Evolutionary conservation across 92 coral and sea anemone species (phyloP).

Genomic region (Anthopleura xanthogrammica): DNA sequence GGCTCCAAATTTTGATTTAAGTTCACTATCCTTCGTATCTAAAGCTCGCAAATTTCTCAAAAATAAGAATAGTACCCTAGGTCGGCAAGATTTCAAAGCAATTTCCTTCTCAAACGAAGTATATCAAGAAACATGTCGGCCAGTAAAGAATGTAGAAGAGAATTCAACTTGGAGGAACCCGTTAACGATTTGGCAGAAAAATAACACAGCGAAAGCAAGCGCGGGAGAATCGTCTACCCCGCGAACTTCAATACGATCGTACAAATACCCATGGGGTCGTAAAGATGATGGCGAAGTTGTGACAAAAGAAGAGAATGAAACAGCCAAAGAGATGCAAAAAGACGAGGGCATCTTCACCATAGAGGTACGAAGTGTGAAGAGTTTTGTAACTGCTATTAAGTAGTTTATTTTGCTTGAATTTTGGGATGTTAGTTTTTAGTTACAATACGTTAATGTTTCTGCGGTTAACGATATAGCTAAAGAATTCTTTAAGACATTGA

Average conservation of each 20-base stretch:
- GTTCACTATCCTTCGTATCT: constrained; percentile 48
- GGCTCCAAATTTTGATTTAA: constrained; percentile 37
- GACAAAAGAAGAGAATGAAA: constrained; percentile 1
- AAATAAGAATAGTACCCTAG: constrained; percentile 37
- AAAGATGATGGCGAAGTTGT: constrained; percentile 11
- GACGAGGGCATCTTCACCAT: constrained; percentile 56
- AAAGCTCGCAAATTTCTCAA: constrained; percentile 61
- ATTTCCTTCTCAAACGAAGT: constrained; percentile 48
- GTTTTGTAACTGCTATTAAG: not conserved
- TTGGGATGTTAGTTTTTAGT: not conserved
- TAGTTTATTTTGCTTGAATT: not conserved
- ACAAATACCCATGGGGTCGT: constrained; percentile 27
- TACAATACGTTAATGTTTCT: not conserved
- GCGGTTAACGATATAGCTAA: not conserved
- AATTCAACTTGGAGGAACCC: constrained; percentile 14
- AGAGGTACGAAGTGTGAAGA: constrained; percentile 6
- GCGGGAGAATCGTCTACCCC: constrained; percentile 32
- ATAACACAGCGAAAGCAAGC: constrained; percentile 21
- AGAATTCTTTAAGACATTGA: not conserved
- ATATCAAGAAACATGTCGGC: constrained; percentile 44
- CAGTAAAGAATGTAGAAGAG: constrained; percentile 17
- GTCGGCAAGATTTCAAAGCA: constrained; percentile 35
- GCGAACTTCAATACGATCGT: constrained; percentile 39
- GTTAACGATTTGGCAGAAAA: constrained; percentile 29
- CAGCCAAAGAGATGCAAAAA: constrained; percentile 23